A percentile compares a stretch with the other conserved stretches of the same genome.
phyloP scores from a whole-genome alignment of 1,140 invertebrate species.

The Oscheius sp. region DNA sequence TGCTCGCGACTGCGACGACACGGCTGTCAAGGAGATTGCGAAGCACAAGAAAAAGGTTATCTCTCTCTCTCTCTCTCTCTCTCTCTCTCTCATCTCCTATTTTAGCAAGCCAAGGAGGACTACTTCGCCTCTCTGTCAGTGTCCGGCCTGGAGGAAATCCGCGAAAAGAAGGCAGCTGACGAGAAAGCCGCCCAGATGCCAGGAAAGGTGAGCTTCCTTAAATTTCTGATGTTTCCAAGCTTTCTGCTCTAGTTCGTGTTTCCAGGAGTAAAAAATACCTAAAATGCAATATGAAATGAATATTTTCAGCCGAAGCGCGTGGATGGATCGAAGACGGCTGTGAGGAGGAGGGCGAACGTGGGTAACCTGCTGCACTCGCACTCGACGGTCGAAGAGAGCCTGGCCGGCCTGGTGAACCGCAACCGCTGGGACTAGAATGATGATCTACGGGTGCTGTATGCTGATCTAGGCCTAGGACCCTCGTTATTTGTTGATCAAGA shows the following conservation, averaged over 20 bases:
- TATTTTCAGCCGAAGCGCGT: constrained; percentile 33
- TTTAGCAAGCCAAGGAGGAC: neutral
- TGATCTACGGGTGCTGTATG: too few species aligned
- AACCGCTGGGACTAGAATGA: constrained; percentile 57
- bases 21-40: too few species aligned
- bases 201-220: constrained; percentile 26
- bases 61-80: too few species aligned
- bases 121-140: neutral
- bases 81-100: too few species aligned
- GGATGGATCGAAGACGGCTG: constrained; percentile 34
- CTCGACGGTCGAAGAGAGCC: constrained; percentile 54
- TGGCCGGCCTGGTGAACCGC: constrained; percentile 44
- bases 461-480: too few species aligned
- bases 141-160: constrained; percentile 37
- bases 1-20: too few species aligned
- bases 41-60: too few species aligned
- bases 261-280: too few species aligned
- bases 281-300: too few species aligned
- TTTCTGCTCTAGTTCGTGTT: too few species aligned
- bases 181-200: constrained; percentile 49
- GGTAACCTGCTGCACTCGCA: constrained; percentile 54
- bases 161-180: constrained; percentile 25
- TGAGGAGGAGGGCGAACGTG: constrained; percentile 45
- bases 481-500: too few species aligned
- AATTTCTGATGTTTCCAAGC: neutral